Percentiles rank a stretch among this genome's conserved stretches.
phyloP scores from a whole-genome alignment of 2,797 vertebrate genomes.

The Buceros bicornis region DNA sequence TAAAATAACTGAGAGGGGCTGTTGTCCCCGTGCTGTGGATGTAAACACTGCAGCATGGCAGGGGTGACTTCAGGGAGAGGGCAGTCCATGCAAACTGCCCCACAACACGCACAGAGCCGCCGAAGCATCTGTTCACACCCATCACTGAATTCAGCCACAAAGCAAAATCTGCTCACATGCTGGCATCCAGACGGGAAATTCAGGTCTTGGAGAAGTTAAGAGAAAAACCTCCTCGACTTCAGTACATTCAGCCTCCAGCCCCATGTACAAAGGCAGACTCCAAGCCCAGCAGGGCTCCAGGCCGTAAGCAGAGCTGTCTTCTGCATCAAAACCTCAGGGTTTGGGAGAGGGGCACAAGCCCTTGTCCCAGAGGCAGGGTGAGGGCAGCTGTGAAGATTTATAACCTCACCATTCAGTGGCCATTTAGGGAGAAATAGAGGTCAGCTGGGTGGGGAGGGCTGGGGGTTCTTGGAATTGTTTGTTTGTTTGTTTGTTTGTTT shows the following conservation, averaged over 20 bases:
- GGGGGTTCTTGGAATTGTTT: background rate
- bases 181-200: background rate
- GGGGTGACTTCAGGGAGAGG: background rate
- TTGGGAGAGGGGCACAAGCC: background rate
- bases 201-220: background rate
- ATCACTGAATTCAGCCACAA: background rate
- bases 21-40: background rate
- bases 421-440: background rate
- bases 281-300: background rate
- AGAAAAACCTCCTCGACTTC: background rate
- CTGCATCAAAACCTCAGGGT: background rate
- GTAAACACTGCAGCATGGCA: too few relatives aligned
- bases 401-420: background rate
- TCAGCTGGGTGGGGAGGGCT: background rate
- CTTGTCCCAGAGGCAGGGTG: background rate
- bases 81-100: background rate
- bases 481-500: background rate
- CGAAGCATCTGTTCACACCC: accelerated
- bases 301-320: background rate
- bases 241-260: background rate
- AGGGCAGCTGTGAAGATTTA: background rate
- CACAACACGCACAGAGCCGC: accelerated
- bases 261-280: accelerated
- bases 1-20: background rate
- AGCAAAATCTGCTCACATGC: background rate